Base-by-base conservation (phyloP, 2,888 invertebrate genomes). In the Eupithecia subumbrata region DNA sequence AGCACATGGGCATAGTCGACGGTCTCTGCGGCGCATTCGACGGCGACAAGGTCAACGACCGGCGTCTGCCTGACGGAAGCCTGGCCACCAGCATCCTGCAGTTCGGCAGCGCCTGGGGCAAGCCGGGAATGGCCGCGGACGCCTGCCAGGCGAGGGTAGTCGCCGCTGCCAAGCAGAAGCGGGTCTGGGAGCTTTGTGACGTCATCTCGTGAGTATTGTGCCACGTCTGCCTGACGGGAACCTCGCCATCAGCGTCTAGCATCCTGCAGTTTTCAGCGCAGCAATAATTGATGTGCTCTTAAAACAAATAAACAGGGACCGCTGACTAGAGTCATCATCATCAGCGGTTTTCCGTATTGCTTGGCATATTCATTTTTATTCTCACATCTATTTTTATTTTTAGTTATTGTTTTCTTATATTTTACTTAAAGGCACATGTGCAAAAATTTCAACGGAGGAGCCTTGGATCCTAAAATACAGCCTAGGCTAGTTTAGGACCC, bases 21-120 rank as follows among this genome's bases (percentile, higher is more conserved):
- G 98, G 98, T 0, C 91, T 98, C 14, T 98, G 98, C 86, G 98
- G 98, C 2, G 96, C 96, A 76, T 97, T 96, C 88, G 97, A 97
- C 89, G 96, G 96, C 1, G 90, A 95, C 43, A 83, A 93, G 0
- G 83, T 86, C 66, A 97, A 98, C 88, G 98, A 98, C 86, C 96
- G 96, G 70, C 95, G 96, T 4, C 95, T 96, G 78, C 98, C 98
- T 0, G 95, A 96, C 87, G 98, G 98, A 0, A 86, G 85, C 0
- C 84, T 95, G 2, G 96, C 97, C 0, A 87, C 93, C 72, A 96
- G 95, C 68, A 96, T 96, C 0, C 95, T 95, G 37, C 96, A 97
- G 81, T 98, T 98, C 88, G 98, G 97, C 0, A 96, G 97, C 78
- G 96, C 97, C 80, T 98, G 98, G 98, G 96, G 95, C 74, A 95